Conservation (phyloP, 2,113 vertebrate genomes). For the Gopherus evgoodei region DNA sequence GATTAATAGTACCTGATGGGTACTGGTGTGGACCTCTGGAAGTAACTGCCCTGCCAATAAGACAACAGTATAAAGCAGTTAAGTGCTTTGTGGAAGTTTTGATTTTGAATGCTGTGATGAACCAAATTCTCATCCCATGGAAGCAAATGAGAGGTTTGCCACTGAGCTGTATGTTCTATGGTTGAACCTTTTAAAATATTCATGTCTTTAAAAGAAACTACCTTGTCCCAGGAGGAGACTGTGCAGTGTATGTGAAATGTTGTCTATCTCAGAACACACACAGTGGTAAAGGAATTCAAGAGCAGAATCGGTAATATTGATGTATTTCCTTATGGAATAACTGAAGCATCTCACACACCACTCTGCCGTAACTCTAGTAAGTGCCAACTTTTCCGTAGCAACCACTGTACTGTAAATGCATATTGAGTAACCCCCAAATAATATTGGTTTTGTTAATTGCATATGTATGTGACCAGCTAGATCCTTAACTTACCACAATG, state of each 20-base stretch:
- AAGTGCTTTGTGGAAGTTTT: background rate
- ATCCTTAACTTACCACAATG: background rate
- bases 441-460: background rate
- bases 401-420: background rate
- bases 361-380: background rate
- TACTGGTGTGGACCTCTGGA: background rate
- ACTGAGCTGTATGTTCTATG: constrained; percentile 10
- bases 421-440: background rate
- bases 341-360: background rate
- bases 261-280: rapidly evolving
- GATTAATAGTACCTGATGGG: background rate
- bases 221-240: background rate
- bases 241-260: rapidly evolving
- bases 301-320: rapidly evolving
- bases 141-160: constrained; percentile 45
- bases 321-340: background rate
- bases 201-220: background rate
- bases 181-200: background rate
- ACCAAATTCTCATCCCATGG: constrained; percentile 59
- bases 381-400: background rate
- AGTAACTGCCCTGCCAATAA: background rate
- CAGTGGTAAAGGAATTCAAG: rapidly evolving
- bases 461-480: background rate
- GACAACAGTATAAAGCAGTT: background rate
- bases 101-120: constrained; percentile 48